Evolutionary conservation across 2,888 invertebrate genomes (phyloP).

Genomic region (Leptopilina drosophilae): DNA sequence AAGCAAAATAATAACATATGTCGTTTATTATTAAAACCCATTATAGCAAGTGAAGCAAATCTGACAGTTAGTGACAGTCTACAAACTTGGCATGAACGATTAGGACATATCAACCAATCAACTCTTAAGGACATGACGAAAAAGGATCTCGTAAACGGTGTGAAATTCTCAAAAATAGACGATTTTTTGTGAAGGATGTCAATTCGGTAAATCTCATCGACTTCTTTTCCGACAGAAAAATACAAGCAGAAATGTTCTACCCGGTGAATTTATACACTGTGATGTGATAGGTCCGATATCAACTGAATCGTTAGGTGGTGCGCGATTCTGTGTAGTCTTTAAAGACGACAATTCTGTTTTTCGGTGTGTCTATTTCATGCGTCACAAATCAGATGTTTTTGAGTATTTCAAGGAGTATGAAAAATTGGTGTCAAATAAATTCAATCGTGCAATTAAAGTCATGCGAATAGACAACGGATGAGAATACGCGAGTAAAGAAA

Average conservation of each 20-base stretch:
- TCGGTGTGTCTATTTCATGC: constrained; percentile 45
- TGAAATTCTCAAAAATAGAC: constrained; percentile 39
- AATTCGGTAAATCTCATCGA: constrained; percentile 58
- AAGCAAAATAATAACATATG: constrained; percentile 57
- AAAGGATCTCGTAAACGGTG: constrained; percentile 34
- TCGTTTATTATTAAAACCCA: constrained; percentile 53
- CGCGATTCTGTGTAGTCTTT: constrained; percentile 48
- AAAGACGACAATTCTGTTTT: constrained; percentile 52
- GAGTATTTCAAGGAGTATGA: constrained; percentile 46
- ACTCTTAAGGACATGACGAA: constrained; percentile 39
- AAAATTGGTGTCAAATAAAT: constrained; percentile 33
- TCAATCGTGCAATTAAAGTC: constrained; percentile 31
- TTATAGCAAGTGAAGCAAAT: constrained; percentile 41
- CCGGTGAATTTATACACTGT: constrained; percentile 50
- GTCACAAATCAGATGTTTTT: constrained; percentile 44
- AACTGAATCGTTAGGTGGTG: constrained; percentile 43
- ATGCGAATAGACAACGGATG: constrained; percentile 45
- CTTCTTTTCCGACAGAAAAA: constrained; percentile 40
- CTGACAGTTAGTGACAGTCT: neutral
- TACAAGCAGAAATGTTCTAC: constrained; percentile 5
- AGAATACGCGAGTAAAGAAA: constrained; percentile 45
- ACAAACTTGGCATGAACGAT: constrained; percentile 51
- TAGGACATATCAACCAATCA: constrained; percentile 49
- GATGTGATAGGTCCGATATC: constrained; percentile 50
- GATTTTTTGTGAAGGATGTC: constrained; percentile 59